These are phyloP conservation scores for Hypolimnas misippus DNA, from an alignment of 2,888 invertebrate genomes.

Conservation along the genomic window DNA sequence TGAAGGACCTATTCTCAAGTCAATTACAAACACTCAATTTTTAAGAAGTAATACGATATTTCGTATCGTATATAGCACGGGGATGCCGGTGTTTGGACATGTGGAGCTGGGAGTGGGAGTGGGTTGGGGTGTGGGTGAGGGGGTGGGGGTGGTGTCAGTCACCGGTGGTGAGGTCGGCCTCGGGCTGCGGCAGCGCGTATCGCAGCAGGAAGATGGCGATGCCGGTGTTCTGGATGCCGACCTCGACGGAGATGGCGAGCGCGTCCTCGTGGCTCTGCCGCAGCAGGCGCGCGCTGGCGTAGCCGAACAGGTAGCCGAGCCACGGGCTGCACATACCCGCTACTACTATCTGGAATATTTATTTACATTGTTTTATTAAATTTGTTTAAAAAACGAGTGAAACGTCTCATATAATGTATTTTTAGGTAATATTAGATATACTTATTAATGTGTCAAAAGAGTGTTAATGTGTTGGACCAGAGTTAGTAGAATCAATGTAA, in stretches of 20 bases:
- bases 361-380: background rate
- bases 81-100: too few species aligned
- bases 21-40: too few species aligned
- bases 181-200: slow-evolving; percentile 92
- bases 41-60: too few species aligned
- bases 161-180: slow-evolving; percentile 94
- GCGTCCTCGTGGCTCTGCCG: slow-evolving; percentile 87
- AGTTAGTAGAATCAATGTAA: too few species aligned
- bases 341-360: slow-evolving; percentile 87
- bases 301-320: slow-evolving; percentile 90
- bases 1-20: too few species aligned
- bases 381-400: too few species aligned
- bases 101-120: background rate
- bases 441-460: too few species aligned
- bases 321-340: slow-evolving; percentile 93
- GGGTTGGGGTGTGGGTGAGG: background rate
- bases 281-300: slow-evolving; percentile 83
- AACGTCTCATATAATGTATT: too few species aligned
- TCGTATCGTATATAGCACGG: too few species aligned
- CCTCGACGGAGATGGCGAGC: slow-evolving; percentile 96
- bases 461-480: too few species aligned
- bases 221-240: slow-evolving; percentile 97
- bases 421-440: too few species aligned
- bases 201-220: slow-evolving; percentile 94
- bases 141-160: background rate